Evolutionary conservation across 2,888 invertebrate genomes (phyloP), one percentile per base, ranked within the genome.

Genomic region (Tipula confusa): DNA sequence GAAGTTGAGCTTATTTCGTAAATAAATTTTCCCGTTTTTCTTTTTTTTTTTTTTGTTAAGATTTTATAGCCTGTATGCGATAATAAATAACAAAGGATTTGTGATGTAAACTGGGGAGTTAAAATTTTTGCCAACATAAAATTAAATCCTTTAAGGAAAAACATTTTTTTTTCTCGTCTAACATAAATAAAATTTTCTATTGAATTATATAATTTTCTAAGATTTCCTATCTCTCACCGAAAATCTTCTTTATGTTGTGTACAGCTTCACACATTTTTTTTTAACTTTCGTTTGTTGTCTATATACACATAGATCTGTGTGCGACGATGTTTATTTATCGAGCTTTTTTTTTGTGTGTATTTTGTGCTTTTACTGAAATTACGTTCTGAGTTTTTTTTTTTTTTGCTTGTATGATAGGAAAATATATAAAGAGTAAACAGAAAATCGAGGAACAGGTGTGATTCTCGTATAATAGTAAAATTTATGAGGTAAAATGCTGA

Each of bases 101-200:
- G 64, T 11, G 64, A 64, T 64, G 64, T 64, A 64, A 64, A 64
- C 24, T 64, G 64, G 64, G 64, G 64, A 64, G 64, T 64, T 64
- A 64, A 64, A 64, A 64, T 64, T 6, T n/a, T 64, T 64, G 64
- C 64, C 64, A 64, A 64, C 64, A 64, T 24, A 64, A 64, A 18
- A 64, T 64, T 24, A 64, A 64, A 64, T 24, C 64, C 18, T 64
- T 18, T 64, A 24, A 24, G 13, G 11, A 43, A 24, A 64, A 43
- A 15, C 43, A 43, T 24, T 2, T 64, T 64, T 64, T 24, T 2
- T 64, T 64, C 24, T 64, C 64, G 24, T 13, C 18, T 64, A 64
- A 64, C 64, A 64, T 64, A 64, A 64, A 64, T 64, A 64, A 64
- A 64, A 64, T 64, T 64, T 64, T 64, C 64, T 64, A 64, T 64